Evolutionary conservation across 2,888 invertebrate genomes (phyloP), one percentile per base, ranked within the genome.

Genomic region (Oxycera nigricornis): DNA sequence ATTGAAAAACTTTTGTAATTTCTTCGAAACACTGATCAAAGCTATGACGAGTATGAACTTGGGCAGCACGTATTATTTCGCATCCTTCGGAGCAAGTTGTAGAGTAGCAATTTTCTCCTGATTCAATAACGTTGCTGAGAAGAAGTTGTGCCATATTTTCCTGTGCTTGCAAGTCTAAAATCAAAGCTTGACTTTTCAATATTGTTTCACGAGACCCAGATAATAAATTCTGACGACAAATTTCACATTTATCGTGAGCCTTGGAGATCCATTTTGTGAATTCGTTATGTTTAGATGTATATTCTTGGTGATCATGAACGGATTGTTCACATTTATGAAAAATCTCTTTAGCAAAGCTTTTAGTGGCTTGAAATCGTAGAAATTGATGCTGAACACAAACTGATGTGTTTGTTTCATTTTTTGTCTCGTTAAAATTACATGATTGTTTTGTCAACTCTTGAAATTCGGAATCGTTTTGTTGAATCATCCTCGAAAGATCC

Each of bases 321-420:
- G 95, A 92, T 86, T 95, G 94, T 80, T 96, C 95, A 81, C 95
- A 96, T 86, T 96, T 96, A 83, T 95, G 95, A 0, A 95, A 90
- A 31, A 96, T 90, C 85, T 96, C 96, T 86, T 93, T 94, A 1
- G 94, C 92, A 0, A 96, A 95, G 0, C 92, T 90, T 83, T 95
- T 94, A 62, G 96, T 91, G 0, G 95, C 93, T 83, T 96, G 95
- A 87, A 95, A 96, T 74, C 96, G 88, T 3, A 95, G 95, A 1
- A 94, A 92, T 76, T 96, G 91, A 84, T 96, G 96, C 82, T 96
- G 95, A 31, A 95, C 90, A 82, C 92, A 95, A 77, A 94, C 93
- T 1, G 95, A 93, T 74, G 96, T 92, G 81, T 95, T 90, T 0
- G 92, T 91, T 82, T 96, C 96, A 24, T 94, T 94, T 78, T 94